These are phyloP conservation scores for Protosalanx chinensis DNA, from an alignment of 2,797 vertebrate species.

Conservation along the genomic window DNA sequence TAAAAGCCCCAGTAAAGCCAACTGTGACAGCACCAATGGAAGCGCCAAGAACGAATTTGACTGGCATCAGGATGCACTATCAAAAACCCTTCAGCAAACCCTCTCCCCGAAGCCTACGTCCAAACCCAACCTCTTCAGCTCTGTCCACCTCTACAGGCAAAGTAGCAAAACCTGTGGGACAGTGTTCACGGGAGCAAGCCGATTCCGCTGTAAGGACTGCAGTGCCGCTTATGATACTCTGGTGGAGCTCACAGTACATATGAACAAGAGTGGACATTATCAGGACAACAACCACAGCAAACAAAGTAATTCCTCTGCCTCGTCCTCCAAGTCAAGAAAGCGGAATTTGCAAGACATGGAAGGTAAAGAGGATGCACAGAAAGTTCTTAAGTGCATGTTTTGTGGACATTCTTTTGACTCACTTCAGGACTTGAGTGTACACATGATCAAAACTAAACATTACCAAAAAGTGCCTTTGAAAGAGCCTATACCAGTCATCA, in stretches of 20 bases:
- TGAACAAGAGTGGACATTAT: constrained; percentile 97
- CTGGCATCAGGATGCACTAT: constrained; percentile 97
- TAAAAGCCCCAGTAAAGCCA: constrained; percentile 81
- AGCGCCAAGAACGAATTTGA: constrained; percentile 89
- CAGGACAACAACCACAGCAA: constrained; percentile 96
- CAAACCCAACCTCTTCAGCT: constrained; percentile 98
- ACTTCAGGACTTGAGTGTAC: constrained; percentile 96
- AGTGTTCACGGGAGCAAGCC: constrained; percentile 94
- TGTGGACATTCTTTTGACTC: constrained; percentile 98
- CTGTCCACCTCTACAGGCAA: constrained; percentile 95
- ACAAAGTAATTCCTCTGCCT: constrained; percentile 84
- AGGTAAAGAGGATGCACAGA: constrained; percentile 95
- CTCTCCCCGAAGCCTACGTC: constrained; percentile 82
- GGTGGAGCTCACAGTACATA: constrained; percentile 96
- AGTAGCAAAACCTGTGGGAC: constrained; percentile 89
- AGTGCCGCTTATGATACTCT: constrained; percentile 95
- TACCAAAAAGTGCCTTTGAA: constrained; percentile 99
- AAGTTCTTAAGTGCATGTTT: constrained; percentile 98
- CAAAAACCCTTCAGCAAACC: constrained; percentile 94
- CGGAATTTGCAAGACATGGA: constrained; percentile 95
- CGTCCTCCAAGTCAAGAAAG: constrained; percentile 92
- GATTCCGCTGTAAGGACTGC: constrained; percentile 96
- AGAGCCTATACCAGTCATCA: constrained; percentile 94
- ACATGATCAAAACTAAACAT: constrained; percentile 99
- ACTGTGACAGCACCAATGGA: constrained; percentile 90